These are phyloP conservation scores for Sebastes kiyomatsui DNA, from an alignment of 2,797 vertebrate species.

Conservation along the genomic window DNA sequence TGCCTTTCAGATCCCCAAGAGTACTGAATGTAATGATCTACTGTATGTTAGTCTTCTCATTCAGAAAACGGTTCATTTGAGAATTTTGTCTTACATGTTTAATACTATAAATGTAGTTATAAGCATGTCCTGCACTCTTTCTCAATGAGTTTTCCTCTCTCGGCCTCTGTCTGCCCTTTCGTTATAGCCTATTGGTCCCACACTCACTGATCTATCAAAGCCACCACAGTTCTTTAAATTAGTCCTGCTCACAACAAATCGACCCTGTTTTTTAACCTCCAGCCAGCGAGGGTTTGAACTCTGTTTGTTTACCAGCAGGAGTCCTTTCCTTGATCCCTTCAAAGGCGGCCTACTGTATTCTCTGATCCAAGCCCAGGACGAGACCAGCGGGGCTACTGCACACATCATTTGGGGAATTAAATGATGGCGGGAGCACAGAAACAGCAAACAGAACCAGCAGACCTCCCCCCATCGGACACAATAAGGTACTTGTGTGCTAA, in stretches of 20 bases:
- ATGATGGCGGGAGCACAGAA: constrained; percentile 61
- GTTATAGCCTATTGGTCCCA: not conserved
- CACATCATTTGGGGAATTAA: constrained; percentile 72
- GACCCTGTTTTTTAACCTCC: constrained; percentile 50
- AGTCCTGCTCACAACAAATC: constrained; percentile 30
- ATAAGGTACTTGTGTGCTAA: constrained; percentile 15
- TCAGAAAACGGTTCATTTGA: not conserved
- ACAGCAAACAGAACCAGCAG: constrained; percentile 63
- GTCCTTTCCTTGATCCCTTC: constrained; percentile 70
- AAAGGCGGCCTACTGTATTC: constrained; percentile 68
- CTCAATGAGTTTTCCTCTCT: not conserved
- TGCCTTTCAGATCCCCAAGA: not conserved
- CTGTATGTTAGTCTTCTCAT: not conserved
- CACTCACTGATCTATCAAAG: constrained; percentile 26
- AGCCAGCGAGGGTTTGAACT: constrained; percentile 56
- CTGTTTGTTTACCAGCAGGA: constrained; percentile 74
- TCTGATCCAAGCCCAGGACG: constrained; percentile 63
- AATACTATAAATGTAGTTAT: not conserved
- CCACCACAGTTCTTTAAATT: constrained; percentile 33
- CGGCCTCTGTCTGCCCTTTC: not conserved
- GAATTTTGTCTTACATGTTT: not conserved
- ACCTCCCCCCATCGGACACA: constrained; percentile 29
- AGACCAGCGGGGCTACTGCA: constrained; percentile 57
- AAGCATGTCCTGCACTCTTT: not conserved
- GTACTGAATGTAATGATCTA: not conserved